Evolutionary conservation across 2,888 invertebrate genomes (phyloP), one percentile per base, ranked within the genome.

Genomic region (Catonia carolina): DNA sequence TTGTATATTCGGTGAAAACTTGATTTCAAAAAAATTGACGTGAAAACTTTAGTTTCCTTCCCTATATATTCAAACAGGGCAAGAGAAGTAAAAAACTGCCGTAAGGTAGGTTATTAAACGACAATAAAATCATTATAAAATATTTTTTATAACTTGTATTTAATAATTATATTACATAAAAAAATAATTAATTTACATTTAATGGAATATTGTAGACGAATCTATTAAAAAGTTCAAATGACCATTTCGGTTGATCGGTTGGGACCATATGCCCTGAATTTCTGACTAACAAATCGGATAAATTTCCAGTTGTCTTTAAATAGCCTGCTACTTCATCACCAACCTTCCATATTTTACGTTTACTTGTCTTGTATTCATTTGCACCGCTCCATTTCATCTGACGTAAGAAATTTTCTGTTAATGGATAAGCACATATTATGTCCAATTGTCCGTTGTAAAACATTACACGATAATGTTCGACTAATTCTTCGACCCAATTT

Each of bases 371-470:
- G 70, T 87, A 91, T 1, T 79, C 75, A 2, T 76, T 77, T 17
- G 53, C 48, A 17, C 42, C 39, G 82, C 75, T 3, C 78, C 82
- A 31, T 75, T 77, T 73, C 89, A 91, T 45, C 83, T 49, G 15
- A 1, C 18, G 12, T 23, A 57, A 35, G 18, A 57, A 39, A 23
- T 53, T 47, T 31, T 49, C 57, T n/a, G 49, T 49, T 33, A 57
- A 23, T 72, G 0, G 76, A 72, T 90, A 89, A 0, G 91, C 89
- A 0, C 93, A 88, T 61, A 94, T 90, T n/a, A 95, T 86, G 70
- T 95, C 95, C 61, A 95, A 71, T 69, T 95, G 93, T 0, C 95
- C 95, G 69, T 85, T 92, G 71, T 93, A 95, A 60, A 93, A 79
- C 47, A 93, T 77, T 7, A 90, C 81, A 69, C 78, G 75, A 66